phyloP scores from a whole-genome alignment of 2,797 vertebrate genomes.

The Rhabdomys pumilio region DNA sequence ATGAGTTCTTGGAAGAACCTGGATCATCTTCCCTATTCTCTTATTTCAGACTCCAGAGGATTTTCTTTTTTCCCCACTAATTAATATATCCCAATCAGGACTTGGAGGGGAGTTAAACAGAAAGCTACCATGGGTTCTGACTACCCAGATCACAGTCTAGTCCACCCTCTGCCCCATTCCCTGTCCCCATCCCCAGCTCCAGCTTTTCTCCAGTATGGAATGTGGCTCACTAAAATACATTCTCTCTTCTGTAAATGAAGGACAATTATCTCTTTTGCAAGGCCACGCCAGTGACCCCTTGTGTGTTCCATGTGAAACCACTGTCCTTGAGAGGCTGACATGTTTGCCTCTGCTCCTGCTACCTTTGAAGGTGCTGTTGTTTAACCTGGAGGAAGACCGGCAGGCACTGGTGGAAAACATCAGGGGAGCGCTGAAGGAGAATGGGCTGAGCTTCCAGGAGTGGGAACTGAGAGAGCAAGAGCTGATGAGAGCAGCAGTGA shows the following conservation, averaged over 20 bases:
- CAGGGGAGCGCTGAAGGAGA: conserved; percentile 83
- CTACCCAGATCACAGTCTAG: not conserved
- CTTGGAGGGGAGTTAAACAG: not conserved
- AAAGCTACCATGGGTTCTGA: not conserved
- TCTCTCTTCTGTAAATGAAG: not conserved
- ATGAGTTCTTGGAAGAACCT: conserved; percentile 28
- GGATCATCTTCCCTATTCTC: not conserved
- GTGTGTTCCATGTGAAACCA: not conserved
- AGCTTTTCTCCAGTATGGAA: not conserved
- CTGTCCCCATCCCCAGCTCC: not conserved
- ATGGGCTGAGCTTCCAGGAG: conserved; percentile 86
- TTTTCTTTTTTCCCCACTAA: not conserved
- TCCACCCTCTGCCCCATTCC: not conserved
- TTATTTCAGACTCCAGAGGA: conserved; percentile 40
- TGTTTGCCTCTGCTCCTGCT: not conserved
- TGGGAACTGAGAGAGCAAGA: conserved; percentile 91
- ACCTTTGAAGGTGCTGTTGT: conserved; percentile 91
- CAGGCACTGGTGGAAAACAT: conserved; percentile 89
- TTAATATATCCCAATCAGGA: not conserved
- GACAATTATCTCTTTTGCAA: not conserved
- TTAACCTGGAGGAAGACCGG: conserved; percentile 91
- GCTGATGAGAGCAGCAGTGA: conserved; percentile 92
- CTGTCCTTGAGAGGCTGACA: not conserved
- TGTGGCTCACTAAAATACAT: not conserved
- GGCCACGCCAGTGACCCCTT: too few species aligned